A percentile compares a stretch with the other conserved stretches of the same genome.
Evolutionary conservation across 2,888 invertebrate species (phyloP).

Genomic region (Aphrophora alni): DNA sequence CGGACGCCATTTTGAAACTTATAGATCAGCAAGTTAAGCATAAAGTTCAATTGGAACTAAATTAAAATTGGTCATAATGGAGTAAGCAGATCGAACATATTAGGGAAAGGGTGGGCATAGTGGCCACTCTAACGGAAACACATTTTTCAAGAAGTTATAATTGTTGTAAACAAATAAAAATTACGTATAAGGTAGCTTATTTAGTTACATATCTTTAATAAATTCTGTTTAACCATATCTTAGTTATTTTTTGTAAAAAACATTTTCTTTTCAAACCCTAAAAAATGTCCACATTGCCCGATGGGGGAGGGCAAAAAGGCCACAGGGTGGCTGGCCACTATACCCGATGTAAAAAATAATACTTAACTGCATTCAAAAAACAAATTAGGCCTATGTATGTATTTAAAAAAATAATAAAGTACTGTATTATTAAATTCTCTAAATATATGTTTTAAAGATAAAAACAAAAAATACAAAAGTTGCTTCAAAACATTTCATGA

Average conservation of each 20-base stretch:
- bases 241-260: constrained; percentile 16
- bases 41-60: too few species aligned
- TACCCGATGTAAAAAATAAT: constrained; percentile 27
- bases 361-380: constrained; percentile 22
- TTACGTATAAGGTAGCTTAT: constrained; percentile 21
- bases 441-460: constrained; percentile 7
- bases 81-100: too few species aligned
- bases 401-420: constrained; percentile 21
- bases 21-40: too few species aligned
- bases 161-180: constrained; percentile 21
- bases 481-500: constrained; percentile 13
- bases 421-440: constrained; percentile 20
- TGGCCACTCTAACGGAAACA: constrained; percentile 28
- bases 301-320: constrained; percentile 25
- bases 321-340: constrained; percentile 20
- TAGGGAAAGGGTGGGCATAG: constrained; percentile 31
- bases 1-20: too few species aligned
- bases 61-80: too few species aligned
- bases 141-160: constrained; percentile 22
- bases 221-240: constrained; percentile 17
- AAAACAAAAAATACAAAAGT: background rate
- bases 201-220: constrained; percentile 12
- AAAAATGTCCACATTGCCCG: constrained; percentile 31
- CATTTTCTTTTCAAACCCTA: constrained; percentile 20
- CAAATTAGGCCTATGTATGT: constrained; percentile 26